A percentile compares a stretch with the other conserved stretches of the same genome.
These are phyloP conservation scores for Rhinoptilus africanus DNA, from an alignment of 2,113 vertebrate genomes.

Conservation along the genomic window DNA sequence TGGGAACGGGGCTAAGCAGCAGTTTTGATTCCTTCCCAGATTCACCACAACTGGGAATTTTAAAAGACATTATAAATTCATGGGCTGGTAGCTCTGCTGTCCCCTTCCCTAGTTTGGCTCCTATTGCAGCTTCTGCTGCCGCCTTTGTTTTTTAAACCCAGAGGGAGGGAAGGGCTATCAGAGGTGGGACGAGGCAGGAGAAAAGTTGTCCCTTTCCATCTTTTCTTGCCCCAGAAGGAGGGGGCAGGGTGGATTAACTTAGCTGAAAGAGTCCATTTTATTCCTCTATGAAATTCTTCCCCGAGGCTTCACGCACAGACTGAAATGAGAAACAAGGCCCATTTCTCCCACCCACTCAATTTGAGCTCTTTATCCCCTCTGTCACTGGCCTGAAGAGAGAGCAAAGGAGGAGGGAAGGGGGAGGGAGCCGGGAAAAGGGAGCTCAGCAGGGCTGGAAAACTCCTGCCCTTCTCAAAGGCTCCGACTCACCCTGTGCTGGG, in stretches of 20 bases:
- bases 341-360: slow-evolving; percentile 56
- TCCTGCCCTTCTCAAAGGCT: background rate
- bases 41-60: background rate
- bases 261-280: slow-evolving; percentile 50
- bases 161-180: background rate
- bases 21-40: background rate
- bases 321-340: background rate
- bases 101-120: background rate
- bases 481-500: background rate
- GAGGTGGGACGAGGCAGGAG: slow-evolving; percentile 36
- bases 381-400: slow-evolving; percentile 22
- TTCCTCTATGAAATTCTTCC: background rate
- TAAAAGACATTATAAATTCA: background rate
- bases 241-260: slow-evolving; percentile 27
- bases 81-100: background rate
- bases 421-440: background rate
- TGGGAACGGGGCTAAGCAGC: background rate
- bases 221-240: slow-evolving; percentile 22
- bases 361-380: slow-evolving; percentile 49
- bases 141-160: background rate
- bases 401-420: background rate
- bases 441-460: background rate
- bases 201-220: slow-evolving; percentile 7
- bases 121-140: background rate
- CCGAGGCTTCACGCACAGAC: slow-evolving; percentile 26